A percentile compares a stretch with the other conserved stretches of the same genome.
Conservation (phyloP, 35 echinoderm and acorn worm genomes). For the Hemicentrotus pulcherrimus region DNA sequence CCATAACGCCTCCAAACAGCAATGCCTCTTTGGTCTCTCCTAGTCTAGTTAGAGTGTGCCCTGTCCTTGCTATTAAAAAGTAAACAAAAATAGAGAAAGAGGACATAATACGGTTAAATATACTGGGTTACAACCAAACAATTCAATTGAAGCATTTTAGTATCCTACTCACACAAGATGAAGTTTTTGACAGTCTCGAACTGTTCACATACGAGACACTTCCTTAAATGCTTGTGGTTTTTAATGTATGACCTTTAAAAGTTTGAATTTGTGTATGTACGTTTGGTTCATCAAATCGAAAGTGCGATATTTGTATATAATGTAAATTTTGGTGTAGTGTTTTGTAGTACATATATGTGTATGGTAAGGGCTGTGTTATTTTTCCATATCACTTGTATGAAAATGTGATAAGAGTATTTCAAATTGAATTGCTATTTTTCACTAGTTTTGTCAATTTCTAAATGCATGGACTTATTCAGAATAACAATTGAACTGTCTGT, state of each 20-base stretch:
- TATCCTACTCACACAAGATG: not conserved
- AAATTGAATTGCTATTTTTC: not conserved
- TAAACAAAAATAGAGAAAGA: not conserved
- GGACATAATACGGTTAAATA: no score
- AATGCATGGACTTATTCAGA: not conserved
- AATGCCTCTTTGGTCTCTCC: constrained; percentile 15
- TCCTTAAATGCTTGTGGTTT: not conserved
- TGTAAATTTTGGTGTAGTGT: no score
- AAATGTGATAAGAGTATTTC: not conserved
- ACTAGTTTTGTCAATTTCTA: not conserved
- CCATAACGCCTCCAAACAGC: not conserved
- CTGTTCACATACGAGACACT: not conserved
- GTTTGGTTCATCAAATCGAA: no score
- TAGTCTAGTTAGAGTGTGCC: not conserved
- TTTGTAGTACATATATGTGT: no score
- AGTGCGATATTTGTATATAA: no score
- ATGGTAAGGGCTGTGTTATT: not conserved
- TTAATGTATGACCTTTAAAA: not conserved
- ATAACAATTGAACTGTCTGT: not conserved
- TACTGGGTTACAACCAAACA: no score
- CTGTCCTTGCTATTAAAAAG: not conserved
- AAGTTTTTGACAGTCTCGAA: not conserved
- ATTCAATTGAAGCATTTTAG: not conserved
- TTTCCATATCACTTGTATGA: not conserved
- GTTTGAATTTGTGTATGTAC: not conserved